Percentiles rank a stretch among this genome's conserved stretches.
phyloP scores from a whole-genome alignment of 30 jellyfish, hydroid and myxozoan genomes.

The Aurelia coerulea region DNA sequence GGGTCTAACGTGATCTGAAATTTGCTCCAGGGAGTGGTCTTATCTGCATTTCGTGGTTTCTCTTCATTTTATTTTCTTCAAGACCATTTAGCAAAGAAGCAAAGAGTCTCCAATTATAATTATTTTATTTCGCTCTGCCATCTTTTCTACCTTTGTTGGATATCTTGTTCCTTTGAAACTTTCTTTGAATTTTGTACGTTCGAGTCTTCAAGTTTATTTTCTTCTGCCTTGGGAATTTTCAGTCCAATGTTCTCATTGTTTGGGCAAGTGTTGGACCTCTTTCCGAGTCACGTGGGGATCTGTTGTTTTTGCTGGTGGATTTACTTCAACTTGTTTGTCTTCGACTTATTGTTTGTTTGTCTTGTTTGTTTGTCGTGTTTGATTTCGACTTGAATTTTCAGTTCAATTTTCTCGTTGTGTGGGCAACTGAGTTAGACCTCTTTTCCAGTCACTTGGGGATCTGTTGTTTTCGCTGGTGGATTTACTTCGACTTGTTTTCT shows the following conservation, averaged over 20 bases:
- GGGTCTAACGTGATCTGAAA: background rate
- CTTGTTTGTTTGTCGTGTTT: too few relatives aligned
- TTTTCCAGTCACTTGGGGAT: too few relatives aligned
- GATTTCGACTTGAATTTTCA: too few relatives aligned
- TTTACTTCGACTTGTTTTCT: too few relatives aligned
- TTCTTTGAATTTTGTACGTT: background rate
- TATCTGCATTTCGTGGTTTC: background rate
- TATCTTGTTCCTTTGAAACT: background rate
- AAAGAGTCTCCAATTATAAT: background rate
- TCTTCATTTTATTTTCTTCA: background rate
- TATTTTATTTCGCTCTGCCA: background rate
- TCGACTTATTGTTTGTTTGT: too few relatives aligned
- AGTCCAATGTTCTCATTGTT: background rate
- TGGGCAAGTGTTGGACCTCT: background rate
- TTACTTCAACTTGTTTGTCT: background rate
- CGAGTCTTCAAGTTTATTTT: background rate
- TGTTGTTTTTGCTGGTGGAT: too few relatives aligned
- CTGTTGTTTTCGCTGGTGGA: too few relatives aligned
- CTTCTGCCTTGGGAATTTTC: conserved; percentile 12
- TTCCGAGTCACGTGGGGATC: too few relatives aligned
- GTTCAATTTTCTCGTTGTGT: too few relatives aligned
- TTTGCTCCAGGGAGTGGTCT: background rate
- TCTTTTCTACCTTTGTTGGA: background rate
- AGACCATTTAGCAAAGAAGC: background rate
- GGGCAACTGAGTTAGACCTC: too few relatives aligned